phyloP scores from a whole-genome alignment of 1,140 invertebrate species.

The Cotesia vestalis region DNA sequence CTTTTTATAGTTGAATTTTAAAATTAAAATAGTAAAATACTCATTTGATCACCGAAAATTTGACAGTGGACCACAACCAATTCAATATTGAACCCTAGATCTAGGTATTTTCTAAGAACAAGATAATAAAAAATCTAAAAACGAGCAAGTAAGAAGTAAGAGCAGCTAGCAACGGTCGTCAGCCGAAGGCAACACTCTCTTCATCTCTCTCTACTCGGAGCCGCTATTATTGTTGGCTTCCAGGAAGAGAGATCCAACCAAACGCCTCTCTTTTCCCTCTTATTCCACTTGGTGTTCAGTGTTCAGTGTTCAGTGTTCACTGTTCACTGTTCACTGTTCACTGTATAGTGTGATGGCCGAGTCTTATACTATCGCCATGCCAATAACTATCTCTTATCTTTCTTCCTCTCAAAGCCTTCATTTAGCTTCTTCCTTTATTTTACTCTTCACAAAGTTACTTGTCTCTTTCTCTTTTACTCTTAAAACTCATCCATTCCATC shows the following conservation, averaged over 20 bases:
- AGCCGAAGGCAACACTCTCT: constrained; percentile 39
- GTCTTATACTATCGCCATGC: no score
- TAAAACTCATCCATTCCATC: not conserved
- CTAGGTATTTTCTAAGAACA: constrained; percentile 48
- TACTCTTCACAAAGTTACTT: not conserved
- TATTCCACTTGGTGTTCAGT: constrained; percentile 32
- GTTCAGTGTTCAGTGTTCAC: constrained; percentile 9
- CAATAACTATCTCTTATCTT: constrained; percentile 25
- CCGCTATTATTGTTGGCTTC: constrained; percentile 63
- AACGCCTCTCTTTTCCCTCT: constrained; percentile 47
- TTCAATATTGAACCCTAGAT: constrained; percentile 28
- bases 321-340: constrained; percentile 15
- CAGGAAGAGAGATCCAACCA: constrained; percentile 60
- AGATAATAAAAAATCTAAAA: constrained; percentile 32
- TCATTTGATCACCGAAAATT: no score
- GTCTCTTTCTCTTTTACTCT: constrained; percentile 9
- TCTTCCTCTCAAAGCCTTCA: constrained; percentile 18
- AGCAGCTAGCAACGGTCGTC: constrained; percentile 46
- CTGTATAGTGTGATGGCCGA: not conserved
- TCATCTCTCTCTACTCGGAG: constrained; percentile 46
- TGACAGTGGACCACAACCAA: no score
- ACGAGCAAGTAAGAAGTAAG: no score
- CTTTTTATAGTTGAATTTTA: no score
- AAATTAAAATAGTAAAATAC: no score
- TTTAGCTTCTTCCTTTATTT: constrained; percentile 29